A percentile compares a stretch with the other conserved stretches of the same genome.
These are phyloP conservation scores for Ascidia mentula DNA, from an alignment of 23 tunicate species.

Conservation along the genomic window DNA sequence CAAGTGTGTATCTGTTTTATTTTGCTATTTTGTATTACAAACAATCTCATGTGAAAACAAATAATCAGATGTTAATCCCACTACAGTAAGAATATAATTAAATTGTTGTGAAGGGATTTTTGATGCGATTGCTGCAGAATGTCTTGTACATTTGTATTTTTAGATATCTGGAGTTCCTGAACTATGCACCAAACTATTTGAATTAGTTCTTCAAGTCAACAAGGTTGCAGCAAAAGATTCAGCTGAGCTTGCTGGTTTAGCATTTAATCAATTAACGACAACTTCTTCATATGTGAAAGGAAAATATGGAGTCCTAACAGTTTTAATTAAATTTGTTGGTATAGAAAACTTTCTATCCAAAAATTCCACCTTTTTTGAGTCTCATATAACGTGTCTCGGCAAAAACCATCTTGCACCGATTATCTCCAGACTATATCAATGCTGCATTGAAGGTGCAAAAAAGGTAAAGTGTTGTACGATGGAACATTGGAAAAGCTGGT, in stretches of 20 bases:
- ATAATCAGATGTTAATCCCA: no score
- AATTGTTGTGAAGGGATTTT: no score
- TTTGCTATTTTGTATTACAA: no score
- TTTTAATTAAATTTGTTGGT: constrained; percentile 29
- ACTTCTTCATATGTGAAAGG: constrained; percentile 60
- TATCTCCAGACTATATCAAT: background rate
- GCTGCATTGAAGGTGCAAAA: background rate
- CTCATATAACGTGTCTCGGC: background rate
- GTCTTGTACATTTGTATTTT: background rate
- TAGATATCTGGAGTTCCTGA: background rate
- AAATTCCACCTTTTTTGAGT: background rate
- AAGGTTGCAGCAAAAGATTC: background rate
- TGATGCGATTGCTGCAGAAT: no score
- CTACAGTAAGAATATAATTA: no score
- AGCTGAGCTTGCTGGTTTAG: background rate
- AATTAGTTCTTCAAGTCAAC: background rate
- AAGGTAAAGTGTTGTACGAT: background rate
- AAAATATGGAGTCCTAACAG: constrained; percentile 40
- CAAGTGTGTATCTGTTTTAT: no score
- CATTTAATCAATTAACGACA: constrained; percentile 25
- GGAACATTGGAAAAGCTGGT: background rate
- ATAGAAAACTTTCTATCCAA: constrained; percentile 5
- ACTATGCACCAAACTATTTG: background rate
- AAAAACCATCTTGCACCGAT: background rate
- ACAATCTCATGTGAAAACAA: no score